Conservation (phyloP, 2,888 invertebrate genomes). For the Deroplatys truncata region DNA sequence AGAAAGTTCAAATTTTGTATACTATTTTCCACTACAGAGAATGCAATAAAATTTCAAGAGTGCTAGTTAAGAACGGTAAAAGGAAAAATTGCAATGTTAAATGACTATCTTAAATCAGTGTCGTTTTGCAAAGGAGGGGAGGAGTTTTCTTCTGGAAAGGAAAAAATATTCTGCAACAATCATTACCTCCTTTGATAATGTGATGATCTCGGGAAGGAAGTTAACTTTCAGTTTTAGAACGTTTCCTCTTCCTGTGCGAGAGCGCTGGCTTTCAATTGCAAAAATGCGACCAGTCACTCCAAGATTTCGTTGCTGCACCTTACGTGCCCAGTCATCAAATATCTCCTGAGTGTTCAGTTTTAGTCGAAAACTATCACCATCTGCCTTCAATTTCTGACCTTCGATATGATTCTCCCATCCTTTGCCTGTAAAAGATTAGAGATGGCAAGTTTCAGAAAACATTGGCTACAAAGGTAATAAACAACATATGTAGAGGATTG, state of each 20-base stretch:
- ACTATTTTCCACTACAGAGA: too few species aligned
- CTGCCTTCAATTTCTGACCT: constrained; percentile 94
- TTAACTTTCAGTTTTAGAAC: constrained; percentile 86
- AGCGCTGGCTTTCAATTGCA: constrained; percentile 68
- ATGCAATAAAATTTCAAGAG: too few species aligned
- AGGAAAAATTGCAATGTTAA: too few species aligned
- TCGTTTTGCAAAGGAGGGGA: too few species aligned
- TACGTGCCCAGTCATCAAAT: constrained; percentile 97
- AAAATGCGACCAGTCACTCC: constrained; percentile 94
- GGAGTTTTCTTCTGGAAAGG: too few species aligned
- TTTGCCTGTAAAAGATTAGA: constrained; percentile 57
- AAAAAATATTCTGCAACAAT: neutral
- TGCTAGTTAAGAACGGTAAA: too few species aligned
- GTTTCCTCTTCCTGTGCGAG: constrained; percentile 72
- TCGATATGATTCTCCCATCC: constrained; percentile 99
- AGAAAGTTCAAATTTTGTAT: too few species aligned
- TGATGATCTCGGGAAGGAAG: constrained; percentile 97
- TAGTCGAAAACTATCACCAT: constrained; percentile 94
- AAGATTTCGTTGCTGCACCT: constrained; percentile 88
- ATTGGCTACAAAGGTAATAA: neutral
- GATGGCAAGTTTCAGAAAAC: neutral
- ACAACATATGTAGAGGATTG: neutral
- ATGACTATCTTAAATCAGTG: too few species aligned
- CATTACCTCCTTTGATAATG: constrained; percentile 88
- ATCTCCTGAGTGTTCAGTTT: constrained; percentile 96